Evolutionary conservation across 2,797 vertebrate species (phyloP), one percentile per base, ranked within the genome.

Genomic region (Chelon auratus): DNA sequence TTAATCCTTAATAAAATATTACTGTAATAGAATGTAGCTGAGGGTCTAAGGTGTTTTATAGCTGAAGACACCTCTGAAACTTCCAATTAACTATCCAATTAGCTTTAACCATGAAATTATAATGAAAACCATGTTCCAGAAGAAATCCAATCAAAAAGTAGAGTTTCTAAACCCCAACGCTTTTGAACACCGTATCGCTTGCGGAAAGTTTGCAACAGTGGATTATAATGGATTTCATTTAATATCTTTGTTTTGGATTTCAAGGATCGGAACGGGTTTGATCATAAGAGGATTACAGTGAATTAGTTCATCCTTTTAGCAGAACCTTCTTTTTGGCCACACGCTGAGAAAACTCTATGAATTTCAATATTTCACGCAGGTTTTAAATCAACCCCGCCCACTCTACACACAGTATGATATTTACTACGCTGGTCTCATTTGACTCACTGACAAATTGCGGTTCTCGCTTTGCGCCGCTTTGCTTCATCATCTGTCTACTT

Each of bases 211-310:
- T 82, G 43, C 61, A 63, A 2, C 58, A 77, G 61, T 83, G 72
- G 81, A 89, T 87, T 85, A 83, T 53, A 68, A 62, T 63, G 68
- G 80, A 84, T 83, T 76, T 81, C 36, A 89, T 87, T 90, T 75
- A 77, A 87, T 83, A 87, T 83, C 75, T 83, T 85, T 78, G 85
- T 89, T 87, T 84, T 77, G 74, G 79, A 85, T 80, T 87, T 75
- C 78, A 68, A 78, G 80, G 69, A 77, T 81, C 61, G 79, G 69
- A 79, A 75, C 54, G 74, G 53, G 79, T 84, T 82, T 77, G 70
- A 89, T 80, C 60, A 80, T 85, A 83, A 83, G 65, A 81, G 74
- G 83, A 88, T 89, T 91, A 85, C 18, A 70, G 39, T 57, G 62
- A 85, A 77, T 80, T 76, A 78, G 76, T 76, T 73, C 4, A 65